Evolutionary conservation across 2,797 vertebrate species (phyloP).

Genomic region (Channallabes apus): DNA sequence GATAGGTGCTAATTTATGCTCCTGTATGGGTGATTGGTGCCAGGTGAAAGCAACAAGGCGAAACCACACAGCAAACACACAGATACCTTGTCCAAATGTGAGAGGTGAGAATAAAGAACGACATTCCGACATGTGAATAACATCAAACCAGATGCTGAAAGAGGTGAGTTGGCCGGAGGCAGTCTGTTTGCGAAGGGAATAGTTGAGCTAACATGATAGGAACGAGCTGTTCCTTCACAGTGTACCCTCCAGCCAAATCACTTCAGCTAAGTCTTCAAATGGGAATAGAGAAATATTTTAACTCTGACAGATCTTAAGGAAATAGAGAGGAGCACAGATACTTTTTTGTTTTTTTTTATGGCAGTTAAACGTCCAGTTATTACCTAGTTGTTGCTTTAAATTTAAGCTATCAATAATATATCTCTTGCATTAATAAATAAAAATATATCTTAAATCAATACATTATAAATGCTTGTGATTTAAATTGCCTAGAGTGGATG

Average conservation of each 20-base stretch:
- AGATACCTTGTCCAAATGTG: conserved; percentile 71
- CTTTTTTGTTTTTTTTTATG: neutral
- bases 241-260: conserved; percentile 43
- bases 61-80: conserved; percentile 66
- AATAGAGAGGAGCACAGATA: neutral
- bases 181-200: conserved; percentile 49
- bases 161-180: conserved; percentile 71
- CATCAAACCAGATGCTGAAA: conserved; percentile 57
- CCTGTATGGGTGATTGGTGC: conserved; percentile 63
- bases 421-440: conserved; percentile 1
- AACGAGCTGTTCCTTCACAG: conserved; percentile 43
- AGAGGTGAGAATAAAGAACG: conserved; percentile 69
- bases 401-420: conserved; percentile 10
- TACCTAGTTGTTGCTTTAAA: neutral
- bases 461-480: conserved; percentile 2
- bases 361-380: neutral
- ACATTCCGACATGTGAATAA: conserved; percentile 50
- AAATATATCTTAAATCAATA: neutral
- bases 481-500: neutral
- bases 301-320: conserved; percentile 28
- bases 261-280: conserved; percentile 37
- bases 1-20: conserved; percentile 77
- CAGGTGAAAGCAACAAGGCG: conserved; percentile 62
- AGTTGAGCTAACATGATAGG: conserved; percentile 44
- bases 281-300: conserved; percentile 35